Base-by-base conservation (phyloP, 2,113 vertebrate genomes). In the Channa maculata region DNA sequence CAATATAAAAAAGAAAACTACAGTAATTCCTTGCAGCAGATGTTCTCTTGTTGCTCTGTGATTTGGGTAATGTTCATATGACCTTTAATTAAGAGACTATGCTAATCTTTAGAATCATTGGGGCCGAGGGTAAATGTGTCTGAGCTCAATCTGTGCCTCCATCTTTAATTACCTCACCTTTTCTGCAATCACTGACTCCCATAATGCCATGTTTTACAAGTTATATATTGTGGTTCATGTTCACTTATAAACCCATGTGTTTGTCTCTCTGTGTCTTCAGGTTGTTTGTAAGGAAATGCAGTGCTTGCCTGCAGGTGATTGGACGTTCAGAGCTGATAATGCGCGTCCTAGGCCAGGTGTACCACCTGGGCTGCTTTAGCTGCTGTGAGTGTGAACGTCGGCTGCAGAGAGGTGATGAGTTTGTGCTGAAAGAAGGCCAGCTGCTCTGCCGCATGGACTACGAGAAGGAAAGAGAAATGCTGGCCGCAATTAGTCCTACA, bases 341-440 rank as follows among this genome's bases (percentile, higher is more conserved):
- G 96, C 86, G 96, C 2, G 96, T 96, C 76, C 92, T 96, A 83
- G 96, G 94, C 65, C 94, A 96, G 75, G 96, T 97, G 78, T 97
- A 96, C 87, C 96, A 97, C 70, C 93, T 96, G 45, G 94, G 92
- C 70, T 97, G 96, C 92, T 96, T 97, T 92, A 96, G 87, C 91
- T 97, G 96, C 92, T 97, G 96, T 15, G 96, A 96, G 93, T 97
- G 96, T 5, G 96, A 97, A 89, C 94, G 95, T 44, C 91, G 94
- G 24, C 94, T 97, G 83, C 96, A 96, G 87, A 93, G 94, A 6
- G 96, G 96, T 0, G 96, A 97, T 7, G 96, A 97, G 94, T 97
- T 97, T 33, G 96, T 97, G 71, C 92, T 97, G 70, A 97, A 97
- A 65, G 96, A 97, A 75, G 96, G 96, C 37, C 96, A 97, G 90